Evolutionary conservation across 2,797 vertebrate species (phyloP).

Genomic region (Apogon hyalosoma): DNA sequence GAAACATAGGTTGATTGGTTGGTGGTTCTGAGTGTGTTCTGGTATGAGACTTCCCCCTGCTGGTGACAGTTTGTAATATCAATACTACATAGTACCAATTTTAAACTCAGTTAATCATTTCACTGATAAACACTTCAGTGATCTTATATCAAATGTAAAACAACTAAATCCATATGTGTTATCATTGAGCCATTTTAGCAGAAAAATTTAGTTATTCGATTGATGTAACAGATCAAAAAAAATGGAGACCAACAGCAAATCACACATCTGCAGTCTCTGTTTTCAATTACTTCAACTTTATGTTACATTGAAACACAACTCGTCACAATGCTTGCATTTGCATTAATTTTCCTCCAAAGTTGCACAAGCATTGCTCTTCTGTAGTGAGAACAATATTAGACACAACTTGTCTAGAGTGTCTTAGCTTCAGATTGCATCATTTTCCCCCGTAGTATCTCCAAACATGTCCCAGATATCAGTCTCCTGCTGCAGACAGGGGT

Average conservation of each 20-base stretch:
- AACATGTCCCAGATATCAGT: constrained; percentile 81
- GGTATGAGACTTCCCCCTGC: too few species aligned
- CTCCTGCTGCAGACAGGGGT: constrained; percentile 72
- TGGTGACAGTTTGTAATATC: too few species aligned
- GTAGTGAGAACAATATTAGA: constrained; percentile 38
- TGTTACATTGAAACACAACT: constrained; percentile 3
- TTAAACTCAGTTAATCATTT: too few species aligned
- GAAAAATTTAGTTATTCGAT: too few species aligned
- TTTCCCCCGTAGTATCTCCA: constrained; percentile 60
- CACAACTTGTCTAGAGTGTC: constrained; percentile 54
- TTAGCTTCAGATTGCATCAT: constrained; percentile 79
- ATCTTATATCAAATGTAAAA: too few species aligned
- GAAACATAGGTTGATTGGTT: too few species aligned
- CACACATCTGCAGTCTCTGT: neutral
- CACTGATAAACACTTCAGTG: too few species aligned
- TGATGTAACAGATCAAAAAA: neutral
- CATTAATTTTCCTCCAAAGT: constrained; percentile 42
- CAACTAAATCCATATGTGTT: too few species aligned
- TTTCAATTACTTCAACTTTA: constrained; percentile 10
- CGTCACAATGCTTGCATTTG: constrained; percentile 11
- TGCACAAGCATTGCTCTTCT: constrained; percentile 52
- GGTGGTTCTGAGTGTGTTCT: too few species aligned
- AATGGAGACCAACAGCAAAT: neutral
- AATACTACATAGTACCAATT: too few species aligned
- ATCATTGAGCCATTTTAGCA: too few species aligned